phyloP scores from a whole-genome alignment of 2,113 vertebrate species.

The Grammomys dolichurus region DNA sequence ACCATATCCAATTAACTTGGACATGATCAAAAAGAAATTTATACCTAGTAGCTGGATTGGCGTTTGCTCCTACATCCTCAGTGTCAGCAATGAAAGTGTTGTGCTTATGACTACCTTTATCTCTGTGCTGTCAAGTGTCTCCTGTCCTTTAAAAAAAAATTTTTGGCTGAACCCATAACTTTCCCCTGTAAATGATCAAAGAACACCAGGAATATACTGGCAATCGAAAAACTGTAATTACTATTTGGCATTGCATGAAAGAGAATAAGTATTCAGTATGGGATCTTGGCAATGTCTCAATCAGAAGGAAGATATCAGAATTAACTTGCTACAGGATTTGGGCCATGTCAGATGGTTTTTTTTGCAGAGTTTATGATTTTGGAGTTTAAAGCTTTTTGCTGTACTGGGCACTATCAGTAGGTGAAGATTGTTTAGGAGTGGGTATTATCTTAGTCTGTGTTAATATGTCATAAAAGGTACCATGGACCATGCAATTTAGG shows the following conservation, averaged over 20 bases:
- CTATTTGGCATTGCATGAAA: background rate
- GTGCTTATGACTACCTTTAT: background rate
- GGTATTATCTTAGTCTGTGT: background rate
- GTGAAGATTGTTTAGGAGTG: background rate
- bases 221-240: background rate
- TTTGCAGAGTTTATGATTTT: background rate
- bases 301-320: background rate
- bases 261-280: background rate
- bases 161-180: background rate
- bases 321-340: background rate
- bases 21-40: background rate
- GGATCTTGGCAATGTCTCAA: background rate
- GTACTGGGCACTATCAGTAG: background rate
- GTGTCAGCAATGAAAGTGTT: conserved; percentile 13
- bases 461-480: background rate
- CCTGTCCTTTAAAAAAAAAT: background rate
- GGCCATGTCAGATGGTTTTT: background rate
- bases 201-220: background rate
- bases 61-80: background rate
- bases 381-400: background rate
- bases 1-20: background rate
- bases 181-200: background rate
- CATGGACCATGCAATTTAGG: background rate
- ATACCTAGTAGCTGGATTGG: background rate
- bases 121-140: background rate